Conservation (phyloP, 2,888 invertebrate species). For the Tetheella fluctuosa region DNA sequence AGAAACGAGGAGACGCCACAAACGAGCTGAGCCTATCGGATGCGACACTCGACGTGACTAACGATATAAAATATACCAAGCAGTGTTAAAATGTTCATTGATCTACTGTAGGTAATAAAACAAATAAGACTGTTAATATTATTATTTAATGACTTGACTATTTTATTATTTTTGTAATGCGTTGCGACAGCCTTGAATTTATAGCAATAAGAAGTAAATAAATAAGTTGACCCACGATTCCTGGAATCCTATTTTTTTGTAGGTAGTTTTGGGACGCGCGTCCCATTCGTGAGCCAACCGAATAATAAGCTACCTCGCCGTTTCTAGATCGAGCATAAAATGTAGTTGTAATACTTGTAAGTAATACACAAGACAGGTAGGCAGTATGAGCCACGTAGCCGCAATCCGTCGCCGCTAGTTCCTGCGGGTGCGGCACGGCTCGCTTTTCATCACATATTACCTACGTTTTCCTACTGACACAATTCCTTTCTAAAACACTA, state of each 20-base stretch:
- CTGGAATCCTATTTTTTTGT: no score
- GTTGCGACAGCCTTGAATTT: no score
- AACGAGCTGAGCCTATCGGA: slow-evolving; percentile 46
- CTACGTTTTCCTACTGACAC: slow-evolving; percentile 51
- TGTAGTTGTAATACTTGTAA: not conserved
- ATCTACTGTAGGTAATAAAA: no score
- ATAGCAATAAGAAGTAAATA: no score
- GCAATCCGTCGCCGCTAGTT: slow-evolving; percentile 10
- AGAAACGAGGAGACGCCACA: slow-evolving; percentile 59
- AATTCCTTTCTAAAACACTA: slow-evolving; percentile 56
- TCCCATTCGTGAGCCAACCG: no score
- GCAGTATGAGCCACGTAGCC: slow-evolving; percentile 1
- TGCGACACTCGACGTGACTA: slow-evolving; percentile 24
- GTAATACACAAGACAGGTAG: not conserved
- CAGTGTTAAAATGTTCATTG: not conserved
- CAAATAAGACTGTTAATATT: no score
- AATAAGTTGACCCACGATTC: no score
- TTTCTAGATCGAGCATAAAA: not conserved
- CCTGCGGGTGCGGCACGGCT: slow-evolving; percentile 16
- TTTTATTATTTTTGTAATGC: no score
- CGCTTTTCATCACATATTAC: slow-evolving; percentile 29
- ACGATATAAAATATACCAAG: slow-evolving; percentile 13
- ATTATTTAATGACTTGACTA: no score
- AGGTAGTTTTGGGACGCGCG: no score
- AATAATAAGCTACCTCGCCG: not conserved